Conservation (phyloP, 2,797 vertebrate species). For the Microcaecilia unicolor region DNA sequence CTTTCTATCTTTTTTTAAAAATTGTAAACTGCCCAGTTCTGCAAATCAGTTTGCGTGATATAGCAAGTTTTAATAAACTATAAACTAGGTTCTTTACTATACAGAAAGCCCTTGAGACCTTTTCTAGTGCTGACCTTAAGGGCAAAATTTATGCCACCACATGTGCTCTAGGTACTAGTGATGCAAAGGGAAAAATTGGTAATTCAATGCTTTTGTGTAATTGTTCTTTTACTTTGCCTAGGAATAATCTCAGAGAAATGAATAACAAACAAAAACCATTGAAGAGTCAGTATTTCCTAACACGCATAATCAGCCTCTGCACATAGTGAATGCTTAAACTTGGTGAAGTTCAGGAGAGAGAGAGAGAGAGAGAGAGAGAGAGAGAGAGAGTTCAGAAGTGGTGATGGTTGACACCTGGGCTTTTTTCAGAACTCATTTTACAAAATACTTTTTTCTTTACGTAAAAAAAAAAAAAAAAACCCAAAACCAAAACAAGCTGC, state of each 20-base stretch:
- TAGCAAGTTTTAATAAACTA: too few species aligned
- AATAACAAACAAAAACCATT: constrained; percentile 6
- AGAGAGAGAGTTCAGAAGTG: constrained; percentile 23
- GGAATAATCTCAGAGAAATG: constrained; percentile 1
- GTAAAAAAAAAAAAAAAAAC: not conserved
- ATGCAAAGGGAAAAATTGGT: too few species aligned
- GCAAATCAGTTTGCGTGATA: too few species aligned
- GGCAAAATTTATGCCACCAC: too few species aligned
- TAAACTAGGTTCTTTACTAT: too few species aligned
- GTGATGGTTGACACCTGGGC: constrained; percentile 21
- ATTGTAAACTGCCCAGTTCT: too few species aligned
- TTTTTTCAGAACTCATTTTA: not conserved
- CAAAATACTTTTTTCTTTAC: constrained; percentile 17
- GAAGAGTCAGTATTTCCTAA: constrained; percentile 15
- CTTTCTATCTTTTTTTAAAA: too few species aligned
- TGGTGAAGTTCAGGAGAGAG: constrained; percentile 5
- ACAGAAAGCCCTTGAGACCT: too few species aligned
- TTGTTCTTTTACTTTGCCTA: not conserved
- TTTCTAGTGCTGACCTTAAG: too few species aligned
- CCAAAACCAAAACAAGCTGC: too few species aligned
- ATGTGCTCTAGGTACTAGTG: too few species aligned
- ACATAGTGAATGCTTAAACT: constrained; percentile 31
- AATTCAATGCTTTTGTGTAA: too few species aligned
- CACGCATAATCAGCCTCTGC: constrained; percentile 9
- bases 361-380: constrained; percentile 4